These are phyloP conservation scores for roundworm (Caenorhabditis elegans) DNA, from an alignment of 1,140 invertebrate species.

Conservation along the genomic window DNA sequence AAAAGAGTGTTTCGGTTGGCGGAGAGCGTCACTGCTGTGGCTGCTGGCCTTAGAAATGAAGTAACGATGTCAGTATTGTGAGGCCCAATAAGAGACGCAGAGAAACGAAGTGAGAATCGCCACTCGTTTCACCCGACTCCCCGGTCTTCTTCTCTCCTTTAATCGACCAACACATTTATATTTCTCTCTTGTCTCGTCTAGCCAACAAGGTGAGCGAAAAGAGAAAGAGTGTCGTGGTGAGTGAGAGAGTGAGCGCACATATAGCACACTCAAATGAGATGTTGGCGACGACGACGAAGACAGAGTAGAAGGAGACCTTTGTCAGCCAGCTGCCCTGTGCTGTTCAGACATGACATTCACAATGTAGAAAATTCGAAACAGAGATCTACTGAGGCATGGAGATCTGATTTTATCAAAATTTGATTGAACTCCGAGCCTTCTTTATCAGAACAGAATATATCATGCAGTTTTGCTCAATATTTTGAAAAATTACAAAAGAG, in stretches of 20 bases:
- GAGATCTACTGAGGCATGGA: too few species aligned
- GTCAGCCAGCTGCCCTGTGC: not conserved
- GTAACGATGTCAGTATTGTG: not conserved
- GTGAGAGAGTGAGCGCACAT: not conserved
- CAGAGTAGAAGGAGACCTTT: not conserved
- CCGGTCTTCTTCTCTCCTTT: not conserved
- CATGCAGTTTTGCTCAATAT: too few species aligned
- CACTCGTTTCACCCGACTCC: constrained; percentile 32
- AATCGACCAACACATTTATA: not conserved
- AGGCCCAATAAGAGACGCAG: not conserved
- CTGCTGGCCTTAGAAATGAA: not conserved
- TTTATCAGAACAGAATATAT: too few species aligned
- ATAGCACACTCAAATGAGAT: not conserved
- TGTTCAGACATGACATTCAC: too few species aligned
- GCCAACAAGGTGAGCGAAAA: not conserved
- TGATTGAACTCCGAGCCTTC: too few species aligned
- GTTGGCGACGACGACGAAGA: constrained; percentile 5
- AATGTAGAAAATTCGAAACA: too few species aligned
- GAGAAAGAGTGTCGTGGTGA: not conserved
- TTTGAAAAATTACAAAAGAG: too few species aligned
- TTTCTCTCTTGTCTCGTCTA: not conserved
- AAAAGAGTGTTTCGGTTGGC: not conserved
- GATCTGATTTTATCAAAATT: too few species aligned
- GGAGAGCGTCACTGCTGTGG: not conserved
- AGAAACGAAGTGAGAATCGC: not conserved